phyloP scores from a whole-genome alignment of 35 echinoderm and acorn worm genomes.

The Apostichopus japonicus region DNA sequence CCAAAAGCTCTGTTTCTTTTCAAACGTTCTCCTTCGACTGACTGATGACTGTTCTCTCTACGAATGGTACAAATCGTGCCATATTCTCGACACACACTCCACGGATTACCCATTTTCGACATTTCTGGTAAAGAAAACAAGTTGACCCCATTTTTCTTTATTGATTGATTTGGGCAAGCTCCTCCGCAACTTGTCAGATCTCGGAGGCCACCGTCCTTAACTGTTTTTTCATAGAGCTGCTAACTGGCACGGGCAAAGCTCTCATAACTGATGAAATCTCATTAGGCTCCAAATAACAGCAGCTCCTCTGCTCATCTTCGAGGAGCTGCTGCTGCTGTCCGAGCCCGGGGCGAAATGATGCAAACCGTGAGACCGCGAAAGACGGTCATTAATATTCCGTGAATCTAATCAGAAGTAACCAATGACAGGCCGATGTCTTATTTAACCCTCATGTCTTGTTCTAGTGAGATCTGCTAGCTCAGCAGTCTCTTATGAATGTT shows the following conservation, averaged over 20 bases:
- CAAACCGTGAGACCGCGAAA: not conserved
- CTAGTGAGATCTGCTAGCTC: too few species aligned
- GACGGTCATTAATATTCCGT: not conserved
- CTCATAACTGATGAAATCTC: conserved; percentile 17
- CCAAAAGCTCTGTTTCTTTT: too few species aligned
- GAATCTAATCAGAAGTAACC: not conserved
- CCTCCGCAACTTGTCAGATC: not conserved
- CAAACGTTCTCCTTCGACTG: too few species aligned
- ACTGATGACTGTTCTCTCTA: too few species aligned
- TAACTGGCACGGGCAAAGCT: not conserved
- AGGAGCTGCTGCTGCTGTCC: too few species aligned
- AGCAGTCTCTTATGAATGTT: too few species aligned
- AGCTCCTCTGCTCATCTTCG: not conserved
- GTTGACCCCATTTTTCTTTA: conserved; percentile 46
- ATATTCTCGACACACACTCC: not conserved
- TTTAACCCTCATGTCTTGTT: too few species aligned
- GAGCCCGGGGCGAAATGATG: not conserved
- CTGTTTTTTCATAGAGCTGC: not conserved
- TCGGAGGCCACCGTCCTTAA: conserved; percentile 14
- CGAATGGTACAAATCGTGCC: not conserved
- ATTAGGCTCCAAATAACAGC: conserved; percentile 34
- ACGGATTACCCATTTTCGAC: not conserved
- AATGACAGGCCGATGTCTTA: not conserved
- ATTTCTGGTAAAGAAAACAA: not conserved
- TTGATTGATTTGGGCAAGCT: conserved; percentile 1